These are phyloP conservation scores for Branchinecta lynchi DNA, from an alignment of 1,140 invertebrate species.

Conservation along the genomic window DNA sequence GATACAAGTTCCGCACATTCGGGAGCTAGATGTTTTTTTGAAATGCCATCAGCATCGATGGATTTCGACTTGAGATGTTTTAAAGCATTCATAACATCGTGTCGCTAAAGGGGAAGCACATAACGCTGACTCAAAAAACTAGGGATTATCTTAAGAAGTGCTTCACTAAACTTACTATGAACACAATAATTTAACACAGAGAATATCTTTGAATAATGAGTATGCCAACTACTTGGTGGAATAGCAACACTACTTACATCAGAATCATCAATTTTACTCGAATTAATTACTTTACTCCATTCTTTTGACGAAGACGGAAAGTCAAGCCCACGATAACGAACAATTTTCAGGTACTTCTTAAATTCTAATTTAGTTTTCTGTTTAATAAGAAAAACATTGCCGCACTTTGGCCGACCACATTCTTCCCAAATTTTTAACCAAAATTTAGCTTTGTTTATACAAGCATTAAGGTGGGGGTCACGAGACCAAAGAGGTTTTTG, in stretches of 20 bases:
- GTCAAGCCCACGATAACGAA: not conserved
- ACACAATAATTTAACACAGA: not conserved
- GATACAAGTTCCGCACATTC: not conserved
- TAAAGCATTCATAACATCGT: not conserved
- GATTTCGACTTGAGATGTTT: not conserved
- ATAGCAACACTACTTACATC: not conserved
- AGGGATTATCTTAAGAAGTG: not conserved
- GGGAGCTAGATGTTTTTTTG: not conserved
- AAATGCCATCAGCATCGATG: not conserved
- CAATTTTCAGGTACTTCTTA: not conserved
- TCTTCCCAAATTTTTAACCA: not conserved
- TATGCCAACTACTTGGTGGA: not conserved
- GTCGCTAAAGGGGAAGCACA: not conserved
- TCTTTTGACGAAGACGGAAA: not conserved
- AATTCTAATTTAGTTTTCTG: not conserved
- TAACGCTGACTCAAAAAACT: not conserved
- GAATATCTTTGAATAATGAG: not conserved
- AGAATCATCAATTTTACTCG: conserved; percentile 3
- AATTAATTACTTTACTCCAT: not conserved
- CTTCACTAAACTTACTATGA: not conserved
- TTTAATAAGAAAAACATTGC: not conserved
- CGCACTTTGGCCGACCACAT: not conserved
- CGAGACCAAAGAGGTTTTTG: not conserved
- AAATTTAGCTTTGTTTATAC: not conserved
- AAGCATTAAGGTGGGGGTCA: not conserved